Base-by-base conservation (phyloP, 2,888 invertebrate species). In the Chrysolina oricalcia region DNA sequence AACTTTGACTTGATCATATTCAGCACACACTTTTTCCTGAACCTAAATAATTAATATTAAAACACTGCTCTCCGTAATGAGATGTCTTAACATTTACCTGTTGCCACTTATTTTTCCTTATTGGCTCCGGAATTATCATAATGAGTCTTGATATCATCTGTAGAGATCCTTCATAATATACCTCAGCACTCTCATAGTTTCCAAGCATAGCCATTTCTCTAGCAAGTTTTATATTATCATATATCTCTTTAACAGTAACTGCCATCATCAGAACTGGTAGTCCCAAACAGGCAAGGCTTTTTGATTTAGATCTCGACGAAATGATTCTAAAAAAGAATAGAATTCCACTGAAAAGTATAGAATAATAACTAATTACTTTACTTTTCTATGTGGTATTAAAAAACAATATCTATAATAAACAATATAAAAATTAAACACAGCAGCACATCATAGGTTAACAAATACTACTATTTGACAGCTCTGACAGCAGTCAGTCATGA, bases 161-260 rank as follows among this genome's bases (percentile, higher is more conserved):
- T 74, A 98, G 92, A 11, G 96, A 95, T 70, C 97, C 96, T 88
- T 98, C 96, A 88, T 98, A 98, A 89, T 97, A 98, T 74, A 98
- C 96, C 81, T 95, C 92, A 27, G 98, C 96, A 79, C 96, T 95
- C 86, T 98, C 98, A 87, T 99, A 99, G 89, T 98, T 97, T 23
- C 98, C 98, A 87, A 96, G 94, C 85, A 98, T 90, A 78, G 97
- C 96, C 94, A 96, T 96, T 91, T 99, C 98, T 86, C 98, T 92
- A 74, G 97, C 98, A 89, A 97, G 90, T 90, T 96, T 97, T 76
- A 97, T 96, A 91, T 97, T 98, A 90, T 98, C 97, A 91, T 94
- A 95, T 90, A 97, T 96, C 91, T 97, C 97, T 89, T 93, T 94
- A 89, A 95, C 93, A 87, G 94, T 94, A 89, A 95, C 95, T 90